These are phyloP conservation scores for Cladorhizidae sp. DNA, from an alignment of 37 sponge, comb jelly and placozoan species.

Conservation along the genomic window DNA sequence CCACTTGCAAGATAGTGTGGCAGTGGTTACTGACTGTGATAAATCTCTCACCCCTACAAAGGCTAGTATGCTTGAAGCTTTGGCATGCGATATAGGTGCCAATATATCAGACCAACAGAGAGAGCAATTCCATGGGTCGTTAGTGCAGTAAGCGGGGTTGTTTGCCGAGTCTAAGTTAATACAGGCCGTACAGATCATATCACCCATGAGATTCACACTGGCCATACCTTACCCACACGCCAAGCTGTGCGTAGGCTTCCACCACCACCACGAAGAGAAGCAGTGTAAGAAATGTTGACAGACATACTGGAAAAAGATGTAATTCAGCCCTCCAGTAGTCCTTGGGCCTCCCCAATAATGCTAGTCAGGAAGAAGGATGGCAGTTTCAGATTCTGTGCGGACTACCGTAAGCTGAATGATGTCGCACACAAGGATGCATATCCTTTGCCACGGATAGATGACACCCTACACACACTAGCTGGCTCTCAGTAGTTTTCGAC, in stretches of 20 bases:
- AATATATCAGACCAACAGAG: not conserved
- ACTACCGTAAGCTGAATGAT: slow-evolving; percentile 3
- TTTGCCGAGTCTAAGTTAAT: not conserved
- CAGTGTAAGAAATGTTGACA: not conserved
- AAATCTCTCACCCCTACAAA: too few relatives aligned
- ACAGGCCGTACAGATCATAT: not conserved
- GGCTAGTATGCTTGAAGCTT: too few relatives aligned
- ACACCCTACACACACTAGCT: slow-evolving; percentile 3
- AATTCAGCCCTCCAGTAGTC: slow-evolving; percentile 21
- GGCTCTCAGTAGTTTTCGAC: slow-evolving; percentile 10
- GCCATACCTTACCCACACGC: not conserved
- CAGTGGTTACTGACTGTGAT: too few relatives aligned
- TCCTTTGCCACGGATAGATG: slow-evolving; percentile 11
- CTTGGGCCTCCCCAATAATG: not conserved
- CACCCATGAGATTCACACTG: not conserved
- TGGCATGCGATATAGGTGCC: not conserved
- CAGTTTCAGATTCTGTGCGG: slow-evolving; percentile 1
- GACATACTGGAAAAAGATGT: slow-evolving; percentile 15
- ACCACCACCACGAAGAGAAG: not conserved
- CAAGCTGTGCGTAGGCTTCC: slow-evolving; percentile 16
- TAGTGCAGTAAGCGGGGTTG: not conserved
- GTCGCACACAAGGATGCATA: slow-evolving; percentile 17
- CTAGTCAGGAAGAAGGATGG: slow-evolving; percentile 15
- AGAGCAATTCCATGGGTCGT: not conserved
- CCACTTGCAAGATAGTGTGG: too few relatives aligned